These are phyloP conservation scores for Mustela lutreola DNA, from an alignment of 2,113 vertebrate species.

Conservation along the genomic window DNA sequence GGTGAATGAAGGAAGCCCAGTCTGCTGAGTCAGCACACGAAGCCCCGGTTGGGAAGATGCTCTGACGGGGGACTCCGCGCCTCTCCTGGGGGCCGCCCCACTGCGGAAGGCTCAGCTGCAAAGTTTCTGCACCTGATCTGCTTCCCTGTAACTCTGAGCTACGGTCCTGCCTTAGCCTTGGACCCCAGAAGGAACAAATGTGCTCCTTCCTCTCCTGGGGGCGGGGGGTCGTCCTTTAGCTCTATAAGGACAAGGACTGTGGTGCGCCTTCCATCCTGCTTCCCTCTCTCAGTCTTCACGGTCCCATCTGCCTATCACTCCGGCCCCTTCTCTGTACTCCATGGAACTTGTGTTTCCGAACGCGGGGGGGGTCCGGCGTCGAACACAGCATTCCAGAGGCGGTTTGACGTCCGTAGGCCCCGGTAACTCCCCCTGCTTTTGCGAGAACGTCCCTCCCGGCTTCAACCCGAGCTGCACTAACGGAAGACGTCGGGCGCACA, in stretches of 20 bases:
- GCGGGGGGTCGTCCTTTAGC: too few species aligned
- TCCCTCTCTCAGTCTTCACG: not conserved
- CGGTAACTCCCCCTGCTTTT: not conserved
- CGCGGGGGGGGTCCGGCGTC: accelerated
- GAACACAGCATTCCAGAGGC: not conserved
- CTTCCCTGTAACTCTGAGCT: not conserved
- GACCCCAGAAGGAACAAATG: not conserved
- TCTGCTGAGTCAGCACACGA: not conserved
- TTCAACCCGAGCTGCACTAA: not conserved
- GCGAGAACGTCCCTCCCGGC: not conserved
- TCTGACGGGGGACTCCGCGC: not conserved
- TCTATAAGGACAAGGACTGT: not conserved
- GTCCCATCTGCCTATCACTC: not conserved
- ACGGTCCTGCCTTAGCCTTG: not conserved
- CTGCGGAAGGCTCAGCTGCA: not conserved
- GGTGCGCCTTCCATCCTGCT: not conserved
- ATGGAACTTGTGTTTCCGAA: not conserved
- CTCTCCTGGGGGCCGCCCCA: not conserved
- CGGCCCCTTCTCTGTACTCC: not conserved
- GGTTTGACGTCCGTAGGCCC: accelerated
- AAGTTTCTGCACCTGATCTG: not conserved
- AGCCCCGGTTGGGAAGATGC: not conserved
- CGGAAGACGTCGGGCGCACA: not conserved
- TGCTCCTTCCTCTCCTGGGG: not conserved
- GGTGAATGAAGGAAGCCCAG: not conserved